Evolutionary conservation across 2,113 vertebrate genomes (phyloP), one percentile per base, ranked within the genome.

Genomic region (Lepisosteus oculatus): DNA sequence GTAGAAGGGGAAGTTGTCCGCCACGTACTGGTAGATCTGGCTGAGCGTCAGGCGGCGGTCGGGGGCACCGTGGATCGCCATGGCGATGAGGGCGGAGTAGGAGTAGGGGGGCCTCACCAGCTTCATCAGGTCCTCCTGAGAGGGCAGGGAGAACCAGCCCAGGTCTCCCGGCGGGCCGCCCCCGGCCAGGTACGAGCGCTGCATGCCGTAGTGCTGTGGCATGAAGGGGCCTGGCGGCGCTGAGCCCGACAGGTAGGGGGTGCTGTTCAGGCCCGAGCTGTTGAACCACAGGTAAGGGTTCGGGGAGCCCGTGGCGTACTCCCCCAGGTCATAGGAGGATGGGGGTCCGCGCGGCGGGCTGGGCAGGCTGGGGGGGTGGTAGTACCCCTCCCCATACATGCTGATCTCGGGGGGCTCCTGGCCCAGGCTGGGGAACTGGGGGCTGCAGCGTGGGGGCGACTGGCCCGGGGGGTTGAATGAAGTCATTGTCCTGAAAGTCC

Each of bases 11-110:
- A 99, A 99, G 82, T 98, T 99, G 84, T 99, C 97, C 0, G 97
- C 97, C 51, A 99, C 97, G 0, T 99, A 99, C 82, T 99, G 97
- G 86, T 99, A 99, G 86, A 99, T 99, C 85, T 99, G 97, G 81
- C 97, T 99, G 56, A 99, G 89, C 0, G 97, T 99, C 81, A 99
- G 90, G 67, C 97, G 93, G 75, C 93, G 93, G 8, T 98, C 97
- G 0, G 93, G 96, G 0, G 97, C 96, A 15, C 97, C 95, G 1
- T 99, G 97, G 81, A 99, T 99, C 70, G 97, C 97, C 97, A 99
- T 99, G 79, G 97, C 97, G 3, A 99, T 99, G 51, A 99, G 94
- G 2, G 97, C 97, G 0, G 97, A 99, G 83, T 99, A 99, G 61
- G 97, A 99, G 64, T 99, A 99, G 0, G 97, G 97, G 0, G 97